phyloP scores from a whole-genome alignment of 2,888 invertebrate species.

The Cyclophora albipunctata region DNA sequence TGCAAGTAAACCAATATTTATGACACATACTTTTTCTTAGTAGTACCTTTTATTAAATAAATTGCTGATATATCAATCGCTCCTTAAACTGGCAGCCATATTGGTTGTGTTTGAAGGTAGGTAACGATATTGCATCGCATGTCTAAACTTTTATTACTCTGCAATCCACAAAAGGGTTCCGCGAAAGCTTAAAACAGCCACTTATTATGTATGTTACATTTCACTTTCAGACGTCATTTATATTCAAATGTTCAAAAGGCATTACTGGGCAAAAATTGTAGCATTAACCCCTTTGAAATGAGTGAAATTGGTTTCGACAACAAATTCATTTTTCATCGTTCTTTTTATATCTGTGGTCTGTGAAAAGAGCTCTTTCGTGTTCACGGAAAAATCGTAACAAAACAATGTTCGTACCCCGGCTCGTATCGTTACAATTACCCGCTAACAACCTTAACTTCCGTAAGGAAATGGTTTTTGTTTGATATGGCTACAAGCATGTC shows the following conservation, averaged over 20 bases:
- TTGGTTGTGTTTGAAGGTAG: too few relatives aligned
- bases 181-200: constrained; percentile 74
- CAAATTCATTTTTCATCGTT: constrained; percentile 44
- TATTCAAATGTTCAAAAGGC: constrained; percentile 75
- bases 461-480: too few relatives aligned
- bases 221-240: constrained; percentile 76
- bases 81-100: too few relatives aligned
- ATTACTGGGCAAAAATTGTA: constrained; percentile 73
- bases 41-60: too few relatives aligned
- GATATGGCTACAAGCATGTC: too few relatives aligned
- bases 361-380: constrained; percentile 16
- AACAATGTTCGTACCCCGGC: too few relatives aligned
- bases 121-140: not conserved
- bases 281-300: constrained; percentile 68
- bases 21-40: too few relatives aligned
- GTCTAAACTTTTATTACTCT: constrained; percentile 35
- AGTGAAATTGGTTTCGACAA: constrained; percentile 55
- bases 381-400: not conserved
- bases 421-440: too few relatives aligned
- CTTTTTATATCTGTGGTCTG: constrained; percentile 24
- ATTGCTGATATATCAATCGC: too few relatives aligned
- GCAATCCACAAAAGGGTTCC: constrained; percentile 71
- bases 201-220: constrained; percentile 77
- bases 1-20: too few relatives aligned
- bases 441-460: too few relatives aligned